These are phyloP conservation scores for Leptothorax acervorum DNA, from an alignment of 2,888 invertebrate genomes.

Conservation along the genomic window DNA sequence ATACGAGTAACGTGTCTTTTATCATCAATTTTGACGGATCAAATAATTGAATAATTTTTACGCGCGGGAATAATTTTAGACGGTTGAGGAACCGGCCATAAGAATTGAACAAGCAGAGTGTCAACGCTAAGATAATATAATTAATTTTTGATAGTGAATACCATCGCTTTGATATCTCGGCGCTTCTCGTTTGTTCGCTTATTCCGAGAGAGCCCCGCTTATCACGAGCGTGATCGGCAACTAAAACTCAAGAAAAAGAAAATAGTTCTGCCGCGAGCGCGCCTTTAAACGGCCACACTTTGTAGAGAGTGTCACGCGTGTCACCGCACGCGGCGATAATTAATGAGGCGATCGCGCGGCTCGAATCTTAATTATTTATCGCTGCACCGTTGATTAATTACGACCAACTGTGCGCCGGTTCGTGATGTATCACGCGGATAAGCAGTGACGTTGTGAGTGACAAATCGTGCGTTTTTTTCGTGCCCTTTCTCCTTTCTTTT, in stretches of 20 bases:
- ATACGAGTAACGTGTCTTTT: background rate
- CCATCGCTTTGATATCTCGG: background rate
- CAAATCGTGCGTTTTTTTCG: slow-evolving; percentile 69
- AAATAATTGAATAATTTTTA: background rate
- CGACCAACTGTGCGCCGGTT: slow-evolving; percentile 62
- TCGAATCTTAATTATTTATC: slow-evolving; percentile 76
- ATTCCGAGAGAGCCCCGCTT: background rate
- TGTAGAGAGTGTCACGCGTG: slow-evolving; percentile 70
- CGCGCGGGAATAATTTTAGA: background rate
- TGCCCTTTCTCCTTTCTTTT: background rate
- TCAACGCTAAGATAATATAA: slow-evolving; percentile 61
- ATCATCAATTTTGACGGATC: background rate
- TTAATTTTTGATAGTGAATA: slow-evolving; percentile 53
- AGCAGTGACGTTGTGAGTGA: slow-evolving; percentile 66
- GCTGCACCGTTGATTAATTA: slow-evolving; percentile 75
- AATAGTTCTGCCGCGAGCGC: slow-evolving; percentile 23
- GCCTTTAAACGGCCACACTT: slow-evolving; percentile 62
- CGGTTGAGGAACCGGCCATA: background rate
- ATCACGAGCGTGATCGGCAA: slow-evolving; percentile 26
- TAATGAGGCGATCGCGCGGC: slow-evolving; percentile 71
- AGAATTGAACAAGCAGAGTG: slow-evolving; percentile 23
- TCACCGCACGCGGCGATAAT: slow-evolving; percentile 67
- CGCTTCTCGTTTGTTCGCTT: slow-evolving; percentile 15
- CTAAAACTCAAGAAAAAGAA: slow-evolving; percentile 28
- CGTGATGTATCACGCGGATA: slow-evolving; percentile 69